Evolutionary conservation across 1,140 invertebrate genomes (phyloP).

Genomic region (Leguminivora glycinivorella): DNA sequence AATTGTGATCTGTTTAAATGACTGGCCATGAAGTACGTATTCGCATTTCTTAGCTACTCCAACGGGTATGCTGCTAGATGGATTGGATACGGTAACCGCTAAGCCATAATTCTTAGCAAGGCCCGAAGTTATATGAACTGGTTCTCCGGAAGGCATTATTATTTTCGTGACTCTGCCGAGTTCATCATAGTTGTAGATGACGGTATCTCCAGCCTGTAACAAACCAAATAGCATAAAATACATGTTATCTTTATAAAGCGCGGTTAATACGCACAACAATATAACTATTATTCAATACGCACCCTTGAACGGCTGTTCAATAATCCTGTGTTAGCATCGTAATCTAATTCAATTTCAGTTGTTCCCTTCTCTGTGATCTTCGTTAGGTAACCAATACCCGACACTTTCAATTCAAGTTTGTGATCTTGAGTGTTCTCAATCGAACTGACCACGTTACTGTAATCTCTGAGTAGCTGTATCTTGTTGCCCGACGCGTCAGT

Average conservation of each 20-base stretch:
- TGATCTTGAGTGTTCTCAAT: slow-evolving; percentile 97
- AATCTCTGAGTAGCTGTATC: slow-evolving; percentile 94
- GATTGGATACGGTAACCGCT: slow-evolving; percentile 83
- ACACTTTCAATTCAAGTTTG: slow-evolving; percentile 93
- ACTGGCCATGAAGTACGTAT: slow-evolving; percentile 79
- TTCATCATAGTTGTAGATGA: slow-evolving; percentile 93
- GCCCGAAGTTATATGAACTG: slow-evolving; percentile 87
- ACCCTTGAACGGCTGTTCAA: slow-evolving; percentile 89
- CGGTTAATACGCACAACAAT: slow-evolving; percentile 31
- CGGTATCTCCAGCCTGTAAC: slow-evolving; percentile 89
- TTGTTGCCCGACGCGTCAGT: slow-evolving; percentile 96
- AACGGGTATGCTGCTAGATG: slow-evolving; percentile 71
- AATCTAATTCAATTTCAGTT: slow-evolving; percentile 90
- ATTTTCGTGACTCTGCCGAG: slow-evolving; percentile 91
- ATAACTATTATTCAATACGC: slow-evolving; percentile 52
- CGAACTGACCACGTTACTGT: slow-evolving; percentile 92
- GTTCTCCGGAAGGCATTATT: slow-evolving; percentile 94
- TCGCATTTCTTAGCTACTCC: slow-evolving; percentile 80
- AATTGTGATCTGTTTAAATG: slow-evolving; percentile 79
- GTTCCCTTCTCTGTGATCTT: slow-evolving; percentile 89
- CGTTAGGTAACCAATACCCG: slow-evolving; percentile 90
- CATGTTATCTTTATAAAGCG: slow-evolving; percentile 35
- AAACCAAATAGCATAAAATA: slow-evolving; percentile 40
- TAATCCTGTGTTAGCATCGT: slow-evolving; percentile 89
- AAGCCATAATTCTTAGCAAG: slow-evolving; percentile 87